These are phyloP conservation scores for Luscinia luscinia DNA, from an alignment of 2,797 vertebrate genomes.

Conservation along the genomic window DNA sequence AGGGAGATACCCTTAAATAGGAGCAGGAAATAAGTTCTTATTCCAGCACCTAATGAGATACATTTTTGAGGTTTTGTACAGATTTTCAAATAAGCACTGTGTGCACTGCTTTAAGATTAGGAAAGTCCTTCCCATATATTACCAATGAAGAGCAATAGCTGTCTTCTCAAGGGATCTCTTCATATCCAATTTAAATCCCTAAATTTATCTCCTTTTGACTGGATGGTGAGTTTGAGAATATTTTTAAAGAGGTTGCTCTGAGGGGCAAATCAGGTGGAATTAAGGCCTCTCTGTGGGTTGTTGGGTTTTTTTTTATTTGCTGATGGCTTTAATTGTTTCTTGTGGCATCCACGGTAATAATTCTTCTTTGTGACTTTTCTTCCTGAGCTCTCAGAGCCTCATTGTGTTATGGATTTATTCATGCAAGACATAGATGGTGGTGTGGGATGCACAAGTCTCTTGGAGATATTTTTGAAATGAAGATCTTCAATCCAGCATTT, in stretches of 20 bases:
- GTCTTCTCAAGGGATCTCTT: background rate
- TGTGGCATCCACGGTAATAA: background rate
- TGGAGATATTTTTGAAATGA: background rate
- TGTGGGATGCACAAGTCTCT: background rate
- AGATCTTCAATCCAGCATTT: background rate
- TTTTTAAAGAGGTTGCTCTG: background rate
- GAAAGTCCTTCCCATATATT: background rate
- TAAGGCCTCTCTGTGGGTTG: background rate
- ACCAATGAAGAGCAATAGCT: background rate
- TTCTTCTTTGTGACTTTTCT: background rate
- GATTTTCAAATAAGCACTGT: background rate
- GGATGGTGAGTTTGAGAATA: background rate
- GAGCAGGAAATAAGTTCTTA: background rate
- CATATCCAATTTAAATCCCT: background rate
- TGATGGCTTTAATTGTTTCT: background rate
- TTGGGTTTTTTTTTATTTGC: background rate
- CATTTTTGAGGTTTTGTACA: background rate
- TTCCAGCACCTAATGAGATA: background rate
- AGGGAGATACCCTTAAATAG: background rate
- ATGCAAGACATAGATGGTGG: background rate
- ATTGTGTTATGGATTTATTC: background rate
- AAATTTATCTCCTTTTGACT: background rate
- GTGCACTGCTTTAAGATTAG: background rate
- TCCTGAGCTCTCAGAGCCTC: background rate
- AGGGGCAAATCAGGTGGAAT: background rate